These are phyloP conservation scores for Pogonocichla stellata DNA, from an alignment of 2,113 vertebrate species.

Conservation along the genomic window DNA sequence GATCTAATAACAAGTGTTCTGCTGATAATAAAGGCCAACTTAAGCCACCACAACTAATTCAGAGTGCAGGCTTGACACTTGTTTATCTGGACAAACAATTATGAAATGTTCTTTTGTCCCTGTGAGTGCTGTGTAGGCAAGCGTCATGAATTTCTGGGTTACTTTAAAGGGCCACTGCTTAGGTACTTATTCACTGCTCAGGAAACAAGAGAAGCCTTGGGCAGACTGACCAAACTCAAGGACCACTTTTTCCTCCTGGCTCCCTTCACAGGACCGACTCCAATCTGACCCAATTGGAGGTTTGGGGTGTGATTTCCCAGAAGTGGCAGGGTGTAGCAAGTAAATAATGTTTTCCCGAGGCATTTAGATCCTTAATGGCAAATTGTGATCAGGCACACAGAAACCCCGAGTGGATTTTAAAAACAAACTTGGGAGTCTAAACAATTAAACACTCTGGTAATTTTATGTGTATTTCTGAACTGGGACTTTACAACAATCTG, in stretches of 20 bases:
- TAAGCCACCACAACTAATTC: conserved; percentile 23
- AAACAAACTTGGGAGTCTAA: background rate
- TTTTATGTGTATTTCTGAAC: background rate
- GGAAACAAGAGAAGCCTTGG: background rate
- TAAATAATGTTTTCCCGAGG: background rate
- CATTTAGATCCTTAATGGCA: background rate
- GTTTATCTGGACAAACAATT: conserved; percentile 64
- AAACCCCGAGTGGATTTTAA: background rate
- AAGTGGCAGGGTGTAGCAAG: background rate
- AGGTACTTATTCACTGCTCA: background rate
- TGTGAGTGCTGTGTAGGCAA: background rate
- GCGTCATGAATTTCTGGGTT: background rate
- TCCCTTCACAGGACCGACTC: background rate
- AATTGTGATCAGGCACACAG: background rate
- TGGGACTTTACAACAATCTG: background rate
- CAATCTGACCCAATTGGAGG: fast-evolving
- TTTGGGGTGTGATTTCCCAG: background rate
- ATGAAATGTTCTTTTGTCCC: conserved; percentile 57
- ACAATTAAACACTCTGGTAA: background rate
- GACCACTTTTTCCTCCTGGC: background rate
- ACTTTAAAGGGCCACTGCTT: conserved; percentile 42
- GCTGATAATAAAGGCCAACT: conserved; percentile 34
- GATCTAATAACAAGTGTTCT: conserved; percentile 5
- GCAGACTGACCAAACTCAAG: background rate
- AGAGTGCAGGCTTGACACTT: conserved; percentile 35